Base-by-base conservation (phyloP, 2,797 vertebrate species). In the Rhincodon typus region DNA sequence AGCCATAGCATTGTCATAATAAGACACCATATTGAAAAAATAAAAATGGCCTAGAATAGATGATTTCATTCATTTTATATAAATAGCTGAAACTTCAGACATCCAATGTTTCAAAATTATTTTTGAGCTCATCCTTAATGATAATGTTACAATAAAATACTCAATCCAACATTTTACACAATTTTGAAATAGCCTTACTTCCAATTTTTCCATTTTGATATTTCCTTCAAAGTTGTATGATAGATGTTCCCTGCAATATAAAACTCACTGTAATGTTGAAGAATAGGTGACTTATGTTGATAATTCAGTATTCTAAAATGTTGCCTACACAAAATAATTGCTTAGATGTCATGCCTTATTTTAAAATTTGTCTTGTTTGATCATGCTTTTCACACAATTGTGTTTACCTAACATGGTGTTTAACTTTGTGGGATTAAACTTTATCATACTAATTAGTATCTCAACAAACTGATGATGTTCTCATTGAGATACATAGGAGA, bases 381-480 rank as follows among this genome's bases (percentile, higher is more conserved):
- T 95, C 30, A 95, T 30, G 34, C 38, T 93, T 84, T 69, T 93
- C 46, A 74, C 27, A 95, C 72, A 77, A 94, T 70, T 17, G 23
- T 66, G 70, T 53, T 95, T 95, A 77, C 15, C 46, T 53, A 95
- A 53, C 69, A 95, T 34, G 42, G 70, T 95, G 94, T 50, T 95
- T 53, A 77, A 95, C 93, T 74, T 74, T 72, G 69, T 34, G 13
- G 69, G 93, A 74, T 94, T 94, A 53, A 94, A 94, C 94, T 95
- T 95, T 67, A 42, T 53, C 46, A 77, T 95, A 21, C 53, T 95
- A 77, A 95, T 94, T 94, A 94, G 69, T 46, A 72, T 94, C 46
- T 95, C 17, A n/a, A 27, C 69, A 57, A 7, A 57, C 27, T 95
- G 70, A 77, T 77, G 70, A 50, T 27, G 66, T 27, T 95, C 46